phyloP scores from a whole-genome alignment of 2,888 invertebrate species.

The Gari tellinella region DNA sequence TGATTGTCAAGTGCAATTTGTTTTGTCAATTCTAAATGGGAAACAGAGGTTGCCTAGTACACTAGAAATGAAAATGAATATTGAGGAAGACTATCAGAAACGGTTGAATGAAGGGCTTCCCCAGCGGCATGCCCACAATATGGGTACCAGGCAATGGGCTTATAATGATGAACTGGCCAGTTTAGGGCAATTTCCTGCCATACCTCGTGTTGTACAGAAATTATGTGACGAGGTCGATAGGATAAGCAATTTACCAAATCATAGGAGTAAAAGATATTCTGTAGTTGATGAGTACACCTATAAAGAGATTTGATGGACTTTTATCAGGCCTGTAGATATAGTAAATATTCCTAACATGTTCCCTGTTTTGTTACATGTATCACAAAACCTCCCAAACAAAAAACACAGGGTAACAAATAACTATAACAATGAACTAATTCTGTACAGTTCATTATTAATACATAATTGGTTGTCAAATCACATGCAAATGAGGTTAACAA shows the following conservation, averaged over 20 bases:
- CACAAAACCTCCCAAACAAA: too few relatives aligned
- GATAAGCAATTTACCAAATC: slow-evolving; percentile 35
- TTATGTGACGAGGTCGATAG: slow-evolving; percentile 88
- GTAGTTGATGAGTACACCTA: too few relatives aligned
- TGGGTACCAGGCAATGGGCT: slow-evolving; percentile 90
- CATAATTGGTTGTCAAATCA: too few relatives aligned
- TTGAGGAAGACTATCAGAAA: slow-evolving; percentile 87
- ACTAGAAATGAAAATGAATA: slow-evolving; percentile 89
- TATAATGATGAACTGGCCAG: slow-evolving; percentile 90
- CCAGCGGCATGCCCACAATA: slow-evolving; percentile 92
- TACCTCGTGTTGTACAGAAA: slow-evolving; percentile 89
- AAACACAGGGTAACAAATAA: too few relatives aligned
- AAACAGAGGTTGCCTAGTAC: slow-evolving; percentile 87
- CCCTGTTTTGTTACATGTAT: too few relatives aligned
- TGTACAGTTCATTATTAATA: too few relatives aligned
- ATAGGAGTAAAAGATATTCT: too few relatives aligned
- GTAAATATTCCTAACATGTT: too few relatives aligned
- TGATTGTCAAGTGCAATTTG: slow-evolving; percentile 91
- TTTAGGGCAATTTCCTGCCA: slow-evolving; percentile 87
- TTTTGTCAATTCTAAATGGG: slow-evolving; percentile 88
- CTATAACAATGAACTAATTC: too few relatives aligned
- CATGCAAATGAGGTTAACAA: too few relatives aligned
- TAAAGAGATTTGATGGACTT: too few relatives aligned
- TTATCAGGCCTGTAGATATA: too few relatives aligned
- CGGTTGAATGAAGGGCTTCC: slow-evolving; percentile 88